Conservation (phyloP, 2,888 invertebrate genomes). For the Epirrita christyi region DNA sequence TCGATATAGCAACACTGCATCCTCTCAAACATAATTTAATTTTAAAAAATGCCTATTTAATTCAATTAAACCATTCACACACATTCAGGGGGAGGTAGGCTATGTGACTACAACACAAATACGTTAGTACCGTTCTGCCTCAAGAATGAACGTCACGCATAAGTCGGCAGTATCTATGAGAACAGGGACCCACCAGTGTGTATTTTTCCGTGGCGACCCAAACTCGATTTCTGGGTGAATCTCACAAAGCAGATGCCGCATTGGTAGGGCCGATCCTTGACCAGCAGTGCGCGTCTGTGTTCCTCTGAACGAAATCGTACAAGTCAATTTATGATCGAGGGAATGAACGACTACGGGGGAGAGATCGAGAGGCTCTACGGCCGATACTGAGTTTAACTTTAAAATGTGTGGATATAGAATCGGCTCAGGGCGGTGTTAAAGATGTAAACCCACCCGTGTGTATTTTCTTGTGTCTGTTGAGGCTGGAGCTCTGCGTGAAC, state of each 20-base stretch:
- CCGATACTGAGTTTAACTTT: slow-evolving; percentile 27
- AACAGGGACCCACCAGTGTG: slow-evolving; percentile 83
- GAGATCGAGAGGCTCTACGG: slow-evolving; percentile 42
- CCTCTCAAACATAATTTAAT: slow-evolving; percentile 65
- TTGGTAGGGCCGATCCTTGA: slow-evolving; percentile 85
- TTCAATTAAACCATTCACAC: slow-evolving; percentile 70
- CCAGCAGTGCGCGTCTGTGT: slow-evolving; percentile 77
- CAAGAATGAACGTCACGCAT: slow-evolving; percentile 67
- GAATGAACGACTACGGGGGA: slow-evolving; percentile 42
- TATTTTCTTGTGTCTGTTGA: slow-evolving; percentile 89
- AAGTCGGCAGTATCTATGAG: slow-evolving; percentile 58
- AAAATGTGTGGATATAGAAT: slow-evolving; percentile 47
- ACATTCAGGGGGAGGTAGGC: slow-evolving; percentile 81
- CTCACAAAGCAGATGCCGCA: slow-evolving; percentile 87
- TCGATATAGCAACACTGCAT: slow-evolving; percentile 79
- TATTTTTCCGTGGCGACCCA: slow-evolving; percentile 88
- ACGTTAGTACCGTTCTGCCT: slow-evolving; percentile 74
- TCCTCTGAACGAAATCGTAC: slow-evolving; percentile 77
- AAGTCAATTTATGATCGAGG: slow-evolving; percentile 55
- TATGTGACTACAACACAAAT: slow-evolving; percentile 48
- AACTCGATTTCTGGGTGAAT: slow-evolving; percentile 88
- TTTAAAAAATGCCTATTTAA: slow-evolving; percentile 59
- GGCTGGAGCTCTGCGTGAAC: slow-evolving; percentile 89
- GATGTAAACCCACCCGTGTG: slow-evolving; percentile 85
- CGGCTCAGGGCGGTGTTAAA: slow-evolving; percentile 60